These are phyloP conservation scores for Drosophila carrolli DNA, from an alignment of 1,140 invertebrate species.

Conservation along the genomic window DNA sequence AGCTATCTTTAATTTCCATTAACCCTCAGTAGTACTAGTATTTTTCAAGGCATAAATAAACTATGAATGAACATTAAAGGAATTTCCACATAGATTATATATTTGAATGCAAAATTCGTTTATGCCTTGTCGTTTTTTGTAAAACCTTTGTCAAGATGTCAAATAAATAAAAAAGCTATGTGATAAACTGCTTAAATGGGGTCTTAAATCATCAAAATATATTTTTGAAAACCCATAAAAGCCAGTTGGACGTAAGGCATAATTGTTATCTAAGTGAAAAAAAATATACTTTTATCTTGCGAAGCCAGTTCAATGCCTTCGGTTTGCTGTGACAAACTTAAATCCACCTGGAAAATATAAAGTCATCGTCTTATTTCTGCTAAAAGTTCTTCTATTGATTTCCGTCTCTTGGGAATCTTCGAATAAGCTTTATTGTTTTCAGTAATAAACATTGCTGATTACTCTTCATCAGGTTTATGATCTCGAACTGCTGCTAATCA, in stretches of 20 bases:
- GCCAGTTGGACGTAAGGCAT: neutral
- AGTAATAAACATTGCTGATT: too few species aligned
- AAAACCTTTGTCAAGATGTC: neutral
- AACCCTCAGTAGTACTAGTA: too few species aligned
- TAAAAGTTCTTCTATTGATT: neutral
- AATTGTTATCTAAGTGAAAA: neutral
- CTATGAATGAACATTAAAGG: neutral
- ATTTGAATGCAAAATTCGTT: neutral
- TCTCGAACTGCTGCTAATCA: neutral
- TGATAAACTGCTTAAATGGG: constrained; percentile 3
- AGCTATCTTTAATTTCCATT: too few species aligned
- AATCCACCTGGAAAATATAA: neutral
- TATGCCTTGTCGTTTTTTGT: neutral
- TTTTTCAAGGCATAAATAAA: neutral
- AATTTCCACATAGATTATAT: neutral
- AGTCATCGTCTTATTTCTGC: neutral
- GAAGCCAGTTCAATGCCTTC: neutral
- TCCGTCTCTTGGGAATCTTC: neutral
- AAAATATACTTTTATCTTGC: neutral
- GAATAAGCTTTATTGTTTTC: too few species aligned
- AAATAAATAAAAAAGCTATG: neutral
- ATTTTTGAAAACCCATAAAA: neutral
- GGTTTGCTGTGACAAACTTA: neutral
- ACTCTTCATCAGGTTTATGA: neutral
- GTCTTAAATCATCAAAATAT: constrained; percentile 1